Percentiles rank a stretch among this genome's conserved stretches.
Conservation (phyloP, 2,888 invertebrate species). For the Dione vanillae region DNA sequence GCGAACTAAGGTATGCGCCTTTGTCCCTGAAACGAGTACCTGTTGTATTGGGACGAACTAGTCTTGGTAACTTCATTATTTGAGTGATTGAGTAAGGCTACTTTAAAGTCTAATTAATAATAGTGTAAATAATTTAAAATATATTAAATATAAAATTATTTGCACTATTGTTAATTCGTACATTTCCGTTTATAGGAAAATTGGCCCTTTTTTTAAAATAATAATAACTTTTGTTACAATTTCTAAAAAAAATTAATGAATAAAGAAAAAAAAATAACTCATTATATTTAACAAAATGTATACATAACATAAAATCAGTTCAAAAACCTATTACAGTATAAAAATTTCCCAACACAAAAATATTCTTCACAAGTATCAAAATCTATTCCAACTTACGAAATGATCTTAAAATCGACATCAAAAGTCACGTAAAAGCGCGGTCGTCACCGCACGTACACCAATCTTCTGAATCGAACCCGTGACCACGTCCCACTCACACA, state of each 20-base stretch:
- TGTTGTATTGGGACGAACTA: constrained; percentile 38
- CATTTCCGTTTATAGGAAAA: too few species aligned
- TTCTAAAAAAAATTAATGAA: too few species aligned
- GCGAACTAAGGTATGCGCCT: constrained; percentile 57
- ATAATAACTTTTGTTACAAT: too few species aligned
- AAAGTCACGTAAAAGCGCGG: constrained; percentile 79
- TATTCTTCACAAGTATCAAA: constrained; percentile 61
- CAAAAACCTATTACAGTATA: neutral
- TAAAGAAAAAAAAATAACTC: too few species aligned
- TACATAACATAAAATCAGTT: too few species aligned
- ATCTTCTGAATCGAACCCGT: constrained; percentile 79
- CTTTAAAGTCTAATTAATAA: too few species aligned
- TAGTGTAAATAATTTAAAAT: too few species aligned
- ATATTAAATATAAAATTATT: too few species aligned
- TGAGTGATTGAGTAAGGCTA: too few species aligned
- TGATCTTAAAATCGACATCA: constrained; percentile 58
- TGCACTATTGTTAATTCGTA: too few species aligned
- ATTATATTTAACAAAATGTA: too few species aligned
- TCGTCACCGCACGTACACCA: constrained; percentile 79
- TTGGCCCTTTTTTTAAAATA: too few species aligned
- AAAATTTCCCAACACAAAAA: neutral
- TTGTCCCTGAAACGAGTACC: constrained; percentile 58
- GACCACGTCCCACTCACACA: constrained; percentile 64
- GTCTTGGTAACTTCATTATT: constrained; percentile 55
- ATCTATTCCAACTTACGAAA: constrained; percentile 45